These are phyloP conservation scores for Operophtera brumata DNA, from an alignment of 2,888 invertebrate genomes.

Conservation along the genomic window DNA sequence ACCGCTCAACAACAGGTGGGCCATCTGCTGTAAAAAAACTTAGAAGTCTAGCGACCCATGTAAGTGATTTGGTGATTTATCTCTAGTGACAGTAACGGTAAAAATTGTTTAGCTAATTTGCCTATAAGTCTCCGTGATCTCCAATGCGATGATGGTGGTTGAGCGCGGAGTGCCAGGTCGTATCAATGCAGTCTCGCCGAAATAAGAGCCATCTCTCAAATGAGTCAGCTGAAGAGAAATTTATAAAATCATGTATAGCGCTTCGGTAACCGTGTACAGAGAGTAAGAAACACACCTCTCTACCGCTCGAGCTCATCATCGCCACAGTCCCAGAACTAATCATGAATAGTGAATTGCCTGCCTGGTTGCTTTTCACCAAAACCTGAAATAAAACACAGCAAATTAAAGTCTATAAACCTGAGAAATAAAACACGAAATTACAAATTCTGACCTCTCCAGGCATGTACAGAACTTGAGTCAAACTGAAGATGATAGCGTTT, in stretches of 20 bases:
- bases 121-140: constrained; percentile 81
- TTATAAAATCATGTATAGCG: too few relatives aligned
- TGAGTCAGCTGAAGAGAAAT: constrained; percentile 56
- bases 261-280: too few relatives aligned
- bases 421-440: neutral
- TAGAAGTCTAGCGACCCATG: too few relatives aligned
- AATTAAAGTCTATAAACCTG: neutral
- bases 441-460: constrained; percentile 71
- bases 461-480: constrained; percentile 78
- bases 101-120: neutral
- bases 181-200: constrained; percentile 81
- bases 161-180: constrained; percentile 69
- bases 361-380: constrained; percentile 75
- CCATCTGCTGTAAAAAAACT: too few relatives aligned
- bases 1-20: too few relatives aligned
- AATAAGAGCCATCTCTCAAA: constrained; percentile 81
- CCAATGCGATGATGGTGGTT: constrained; percentile 79
- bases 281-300: constrained; percentile 58
- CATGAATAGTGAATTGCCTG: constrained; percentile 80
- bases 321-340: constrained; percentile 82
- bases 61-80: too few relatives aligned
- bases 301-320: constrained; percentile 76
- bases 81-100: too few relatives aligned
- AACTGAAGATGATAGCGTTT: constrained; percentile 71
- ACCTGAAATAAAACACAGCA: constrained; percentile 45